A percentile compares a stretch with the other conserved stretches of the same genome.
Conservation (phyloP, 2,797 vertebrate genomes). For the Euthynnus affinis region DNA sequence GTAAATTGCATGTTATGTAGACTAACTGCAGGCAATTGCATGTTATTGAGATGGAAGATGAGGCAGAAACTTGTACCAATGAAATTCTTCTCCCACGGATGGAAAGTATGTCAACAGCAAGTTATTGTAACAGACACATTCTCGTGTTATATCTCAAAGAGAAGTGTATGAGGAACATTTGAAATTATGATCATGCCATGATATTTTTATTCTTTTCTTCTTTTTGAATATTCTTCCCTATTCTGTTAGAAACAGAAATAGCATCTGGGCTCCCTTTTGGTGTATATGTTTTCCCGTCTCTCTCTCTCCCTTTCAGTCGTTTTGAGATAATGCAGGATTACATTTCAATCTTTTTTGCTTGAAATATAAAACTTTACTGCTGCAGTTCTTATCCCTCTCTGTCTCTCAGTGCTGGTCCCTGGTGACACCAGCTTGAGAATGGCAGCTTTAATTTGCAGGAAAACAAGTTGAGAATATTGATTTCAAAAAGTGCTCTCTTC, state of each 20-base stretch:
- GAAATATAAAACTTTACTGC: conserved; percentile 79
- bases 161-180: conserved; percentile 49
- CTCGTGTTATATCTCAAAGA: conserved; percentile 46
- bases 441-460: conserved; percentile 87
- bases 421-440: conserved; percentile 77
- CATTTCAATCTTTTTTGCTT: conserved; percentile 74
- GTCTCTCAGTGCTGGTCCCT: conserved; percentile 69
- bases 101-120: conserved; percentile 64
- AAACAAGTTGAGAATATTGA: conserved; percentile 88
- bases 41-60: conserved; percentile 74
- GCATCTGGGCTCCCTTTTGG: conserved; percentile 62
- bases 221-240: conserved; percentile 51
- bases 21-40: conserved; percentile 81
- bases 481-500: conserved; percentile 82
- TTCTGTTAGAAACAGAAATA: conserved; percentile 67
- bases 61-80: conserved; percentile 71
- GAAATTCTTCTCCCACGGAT: conserved; percentile 50
- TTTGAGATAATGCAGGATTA: conserved; percentile 77
- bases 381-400: conserved; percentile 66
- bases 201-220: conserved; percentile 55
- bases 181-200: conserved; percentile 64
- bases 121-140: conserved; percentile 55
- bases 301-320: conserved; percentile 51
- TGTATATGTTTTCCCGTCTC: conserved; percentile 40
- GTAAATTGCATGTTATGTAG: conserved; percentile 82